Percentiles rank a stretch among this genome's conserved stretches.
phyloP scores from a whole-genome alignment of 1,140 invertebrate genomes.

The Himalopsyche phryganea region DNA sequence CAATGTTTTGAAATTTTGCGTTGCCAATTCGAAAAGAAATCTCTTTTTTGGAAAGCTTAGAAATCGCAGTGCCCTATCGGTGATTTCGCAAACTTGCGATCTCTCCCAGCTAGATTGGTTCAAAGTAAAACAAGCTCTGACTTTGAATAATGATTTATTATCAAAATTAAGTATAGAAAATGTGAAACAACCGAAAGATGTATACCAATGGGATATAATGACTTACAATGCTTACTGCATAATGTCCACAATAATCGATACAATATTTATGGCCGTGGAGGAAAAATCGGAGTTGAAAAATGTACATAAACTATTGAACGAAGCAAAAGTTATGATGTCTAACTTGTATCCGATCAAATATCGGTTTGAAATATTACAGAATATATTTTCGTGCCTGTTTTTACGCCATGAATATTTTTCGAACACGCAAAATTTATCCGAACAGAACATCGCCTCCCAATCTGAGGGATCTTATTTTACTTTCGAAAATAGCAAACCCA shows the following conservation, averaged over 20 bases:
- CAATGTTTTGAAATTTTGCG: slow-evolving; percentile 49
- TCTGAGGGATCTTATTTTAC: slow-evolving; percentile 52
- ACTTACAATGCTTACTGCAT: slow-evolving; percentile 50
- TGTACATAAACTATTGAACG: slow-evolving; percentile 43
- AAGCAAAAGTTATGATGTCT: slow-evolving; percentile 45
- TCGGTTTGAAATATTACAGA: slow-evolving; percentile 49
- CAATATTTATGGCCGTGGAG: slow-evolving; percentile 42
- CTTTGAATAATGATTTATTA: slow-evolving; percentile 47
- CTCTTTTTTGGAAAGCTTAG: slow-evolving; percentile 47
- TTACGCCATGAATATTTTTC: slow-evolving; percentile 50
- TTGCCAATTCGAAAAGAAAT: slow-evolving; percentile 48
- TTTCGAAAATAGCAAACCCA: slow-evolving; percentile 42
- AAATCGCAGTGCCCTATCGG: slow-evolving; percentile 46
- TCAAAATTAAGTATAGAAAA: slow-evolving; percentile 41
- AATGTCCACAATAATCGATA: slow-evolving; percentile 48
- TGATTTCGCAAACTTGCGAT: slow-evolving; percentile 51
- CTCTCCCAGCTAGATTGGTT: slow-evolving; percentile 48
- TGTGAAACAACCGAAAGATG: slow-evolving; percentile 30
- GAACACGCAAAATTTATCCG: slow-evolving; percentile 43
- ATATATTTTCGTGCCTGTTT: slow-evolving; percentile 50
- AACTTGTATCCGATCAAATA: slow-evolving; percentile 45
- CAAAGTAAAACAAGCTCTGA: slow-evolving; percentile 47
- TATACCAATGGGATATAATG: slow-evolving; percentile 44
- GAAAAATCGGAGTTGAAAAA: slow-evolving; percentile 38
- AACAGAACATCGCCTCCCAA: slow-evolving; percentile 44